Evolutionary conservation across 2,888 invertebrate genomes (phyloP).

Genomic region (Brachyopa scutellaris): DNA sequence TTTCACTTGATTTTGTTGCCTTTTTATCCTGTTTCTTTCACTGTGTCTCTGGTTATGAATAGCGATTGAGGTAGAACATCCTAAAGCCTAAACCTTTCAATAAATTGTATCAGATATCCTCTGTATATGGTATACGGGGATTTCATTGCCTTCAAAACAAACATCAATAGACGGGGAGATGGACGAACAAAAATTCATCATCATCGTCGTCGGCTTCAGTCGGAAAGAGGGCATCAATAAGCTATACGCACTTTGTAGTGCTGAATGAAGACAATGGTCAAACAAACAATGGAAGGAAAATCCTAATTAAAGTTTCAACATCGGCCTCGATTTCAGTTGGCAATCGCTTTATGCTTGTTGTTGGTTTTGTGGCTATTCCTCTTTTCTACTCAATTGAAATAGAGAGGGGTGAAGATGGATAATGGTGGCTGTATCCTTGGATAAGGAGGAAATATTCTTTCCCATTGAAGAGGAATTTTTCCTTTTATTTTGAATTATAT

Average conservation of each 20-base stretch:
- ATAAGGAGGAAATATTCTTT: constrained; percentile 45
- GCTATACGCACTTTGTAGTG: constrained; percentile 52
- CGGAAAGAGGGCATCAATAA: constrained; percentile 37
- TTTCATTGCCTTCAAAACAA: constrained; percentile 40
- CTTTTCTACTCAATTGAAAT: constrained; percentile 1
- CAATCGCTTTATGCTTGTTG: constrained; percentile 40
- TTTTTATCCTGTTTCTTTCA: background rate
- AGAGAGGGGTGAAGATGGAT: background rate
- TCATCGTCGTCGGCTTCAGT: background rate
- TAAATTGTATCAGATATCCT: constrained; percentile 65
- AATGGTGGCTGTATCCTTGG: constrained; percentile 11
- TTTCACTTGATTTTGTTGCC: background rate
- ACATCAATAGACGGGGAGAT: constrained; percentile 19
- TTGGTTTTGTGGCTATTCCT: constrained; percentile 23
- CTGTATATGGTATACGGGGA: constrained; percentile 13
- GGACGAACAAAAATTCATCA: background rate
- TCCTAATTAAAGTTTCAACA: constrained; percentile 69
- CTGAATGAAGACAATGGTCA: constrained; percentile 51
- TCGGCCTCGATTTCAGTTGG: constrained; percentile 63
- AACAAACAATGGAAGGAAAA: constrained; percentile 59
- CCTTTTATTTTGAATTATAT: constrained; percentile 3
- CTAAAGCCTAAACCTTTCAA: constrained; percentile 21
- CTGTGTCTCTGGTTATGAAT: constrained; percentile 45
- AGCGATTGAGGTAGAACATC: constrained; percentile 52
- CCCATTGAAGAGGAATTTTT: constrained; percentile 22